phyloP scores from a whole-genome alignment of 1,140 invertebrate genomes.

The Monomorium pharaonis region DNA sequence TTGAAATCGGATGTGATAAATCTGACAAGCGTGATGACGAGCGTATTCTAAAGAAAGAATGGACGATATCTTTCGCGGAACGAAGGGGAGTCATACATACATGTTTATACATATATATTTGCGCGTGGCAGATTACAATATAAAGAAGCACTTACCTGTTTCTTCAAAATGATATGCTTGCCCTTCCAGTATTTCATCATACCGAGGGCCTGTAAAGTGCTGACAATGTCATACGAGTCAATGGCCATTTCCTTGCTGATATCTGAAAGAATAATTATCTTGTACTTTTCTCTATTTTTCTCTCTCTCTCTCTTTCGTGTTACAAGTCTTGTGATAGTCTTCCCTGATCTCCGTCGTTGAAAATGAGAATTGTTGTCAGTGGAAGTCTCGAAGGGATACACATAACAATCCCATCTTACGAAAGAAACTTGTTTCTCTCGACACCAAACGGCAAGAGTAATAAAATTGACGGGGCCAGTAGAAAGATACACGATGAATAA shows the following conservation, averaged over 20 bases:
- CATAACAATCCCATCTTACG: neutral
- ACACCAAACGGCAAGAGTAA: neutral
- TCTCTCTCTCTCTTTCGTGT: neutral
- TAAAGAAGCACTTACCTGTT: conserved; percentile 88
- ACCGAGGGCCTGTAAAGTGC: conserved; percentile 97
- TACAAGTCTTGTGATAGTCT: neutral
- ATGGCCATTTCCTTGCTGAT: conserved; percentile 97
- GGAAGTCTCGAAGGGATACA: neutral
- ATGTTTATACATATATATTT: neutral
- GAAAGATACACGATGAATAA: neutral
- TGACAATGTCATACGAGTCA: conserved; percentile 98
- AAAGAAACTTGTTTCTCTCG: neutral
- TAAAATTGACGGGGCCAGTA: neutral
- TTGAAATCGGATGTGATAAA: conserved; percentile 18
- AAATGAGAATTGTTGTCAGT: neutral
- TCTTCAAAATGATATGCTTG: conserved; percentile 98
- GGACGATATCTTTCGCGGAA: conserved; percentile 29
- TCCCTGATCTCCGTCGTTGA: neutral
- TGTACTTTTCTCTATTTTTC: neutral
- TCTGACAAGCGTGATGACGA: neutral
- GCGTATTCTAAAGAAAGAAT: neutral
- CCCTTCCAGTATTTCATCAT: conserved; percentile 99
- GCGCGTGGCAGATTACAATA: conserved; percentile 37
- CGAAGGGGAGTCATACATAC: neutral
- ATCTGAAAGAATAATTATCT: conserved; percentile 84